These are phyloP conservation scores for Coreoperca whiteheadi DNA, from an alignment of 2,113 vertebrate species.

Conservation along the genomic window DNA sequence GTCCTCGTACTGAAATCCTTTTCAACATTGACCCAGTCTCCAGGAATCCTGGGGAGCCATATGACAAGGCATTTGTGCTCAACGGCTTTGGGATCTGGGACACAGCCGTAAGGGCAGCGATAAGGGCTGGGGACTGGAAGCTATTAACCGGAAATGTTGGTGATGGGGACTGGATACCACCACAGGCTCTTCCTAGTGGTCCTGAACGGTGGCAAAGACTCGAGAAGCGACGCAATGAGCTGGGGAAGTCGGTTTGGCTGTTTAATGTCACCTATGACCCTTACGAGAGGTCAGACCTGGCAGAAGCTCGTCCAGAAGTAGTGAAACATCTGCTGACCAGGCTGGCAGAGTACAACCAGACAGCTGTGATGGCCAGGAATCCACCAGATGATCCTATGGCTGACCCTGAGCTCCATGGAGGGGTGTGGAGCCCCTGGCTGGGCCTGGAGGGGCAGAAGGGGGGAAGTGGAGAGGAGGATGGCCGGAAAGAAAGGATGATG, in stretches of 20 bases:
- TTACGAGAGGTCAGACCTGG: constrained; percentile 91
- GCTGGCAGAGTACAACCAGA: constrained; percentile 91
- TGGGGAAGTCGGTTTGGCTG: constrained; percentile 92
- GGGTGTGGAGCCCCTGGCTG: constrained; percentile 94
- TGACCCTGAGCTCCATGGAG: constrained; percentile 91
- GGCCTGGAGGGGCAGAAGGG: constrained; percentile 75
- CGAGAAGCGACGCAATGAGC: constrained; percentile 85
- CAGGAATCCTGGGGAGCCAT: constrained; percentile 89
- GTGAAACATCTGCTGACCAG: constrained; percentile 89
- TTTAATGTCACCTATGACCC: constrained; percentile 93
- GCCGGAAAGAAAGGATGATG: constrained; percentile 65
- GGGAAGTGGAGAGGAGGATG: constrained; percentile 61
- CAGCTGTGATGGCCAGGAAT: constrained; percentile 88
- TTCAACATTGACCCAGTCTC: constrained; percentile 97
- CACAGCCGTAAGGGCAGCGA: constrained; percentile 91
- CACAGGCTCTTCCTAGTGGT: constrained; percentile 84
- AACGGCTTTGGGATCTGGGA: constrained; percentile 95
- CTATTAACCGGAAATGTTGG: constrained; percentile 92
- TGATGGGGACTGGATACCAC: constrained; percentile 93
- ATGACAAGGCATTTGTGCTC: constrained; percentile 84
- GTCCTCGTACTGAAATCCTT: constrained; percentile 91
- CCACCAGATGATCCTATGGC: constrained; percentile 92
- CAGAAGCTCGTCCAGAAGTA: constrained; percentile 85
- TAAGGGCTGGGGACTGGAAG: constrained; percentile 93
- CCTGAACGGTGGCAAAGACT: constrained; percentile 88